These are phyloP conservation scores for Ptychochromis oligacanthus DNA, from an alignment of 2,113 vertebrate genomes.

Conservation along the genomic window DNA sequence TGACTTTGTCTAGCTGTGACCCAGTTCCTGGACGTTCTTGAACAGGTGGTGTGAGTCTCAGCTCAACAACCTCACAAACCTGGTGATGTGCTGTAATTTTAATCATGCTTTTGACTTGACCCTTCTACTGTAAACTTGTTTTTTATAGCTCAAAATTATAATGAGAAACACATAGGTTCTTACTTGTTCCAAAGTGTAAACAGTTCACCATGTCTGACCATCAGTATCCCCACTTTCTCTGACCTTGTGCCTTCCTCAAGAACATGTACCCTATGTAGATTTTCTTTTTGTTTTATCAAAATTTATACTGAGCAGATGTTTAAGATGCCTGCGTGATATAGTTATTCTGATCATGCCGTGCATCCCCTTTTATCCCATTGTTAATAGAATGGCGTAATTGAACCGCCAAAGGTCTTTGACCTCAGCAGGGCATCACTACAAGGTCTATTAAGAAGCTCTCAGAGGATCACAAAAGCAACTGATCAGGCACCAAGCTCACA, in stretches of 20 bases:
- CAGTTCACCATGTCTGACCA: not conserved
- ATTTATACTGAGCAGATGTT: constrained; percentile 35
- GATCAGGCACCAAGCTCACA: constrained; percentile 58
- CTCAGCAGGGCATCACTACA: constrained; percentile 42
- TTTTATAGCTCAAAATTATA: constrained; percentile 20
- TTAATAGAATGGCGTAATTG: constrained; percentile 42
- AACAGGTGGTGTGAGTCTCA: constrained; percentile 53
- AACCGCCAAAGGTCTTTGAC: constrained; percentile 56
- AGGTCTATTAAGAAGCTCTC: constrained; percentile 49
- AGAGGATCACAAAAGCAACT: constrained; percentile 60
- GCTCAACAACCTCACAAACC: not conserved
- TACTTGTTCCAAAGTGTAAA: not conserved
- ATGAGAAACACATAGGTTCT: not conserved
- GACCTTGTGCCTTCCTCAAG: constrained; percentile 9
- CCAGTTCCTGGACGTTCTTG: constrained; percentile 59
- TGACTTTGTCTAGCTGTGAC: constrained; percentile 71
- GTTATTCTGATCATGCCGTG: constrained; percentile 42
- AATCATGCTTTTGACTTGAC: constrained; percentile 13
- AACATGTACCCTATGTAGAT: not conserved
- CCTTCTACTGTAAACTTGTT: not conserved
- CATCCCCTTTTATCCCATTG: constrained; percentile 12
- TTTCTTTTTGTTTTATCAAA: constrained; percentile 17
- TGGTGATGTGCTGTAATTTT: not conserved
- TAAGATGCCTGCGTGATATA: constrained; percentile 8
- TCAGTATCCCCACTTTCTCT: not conserved